These are phyloP conservation scores for Suncus etruscus DNA, from an alignment of 2,113 vertebrate species.

Conservation along the genomic window DNA sequence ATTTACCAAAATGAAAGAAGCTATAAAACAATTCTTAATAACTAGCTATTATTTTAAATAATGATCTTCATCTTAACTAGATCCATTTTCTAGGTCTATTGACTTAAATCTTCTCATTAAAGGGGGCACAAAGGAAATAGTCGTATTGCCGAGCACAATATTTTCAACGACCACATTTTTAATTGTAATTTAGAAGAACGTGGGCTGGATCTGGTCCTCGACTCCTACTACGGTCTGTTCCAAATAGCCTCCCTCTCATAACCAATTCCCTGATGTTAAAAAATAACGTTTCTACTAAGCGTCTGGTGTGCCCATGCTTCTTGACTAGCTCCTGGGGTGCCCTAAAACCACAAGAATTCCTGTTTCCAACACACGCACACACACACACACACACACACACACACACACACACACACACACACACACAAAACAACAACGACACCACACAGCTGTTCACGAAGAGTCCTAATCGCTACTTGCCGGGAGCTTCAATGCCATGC, in stretches of 20 bases:
- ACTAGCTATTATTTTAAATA: constrained; percentile 46
- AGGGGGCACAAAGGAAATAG: constrained; percentile 44
- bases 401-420: not conserved
- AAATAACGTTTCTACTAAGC: constrained; percentile 57
- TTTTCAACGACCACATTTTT: constrained; percentile 61
- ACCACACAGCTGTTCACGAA: not conserved
- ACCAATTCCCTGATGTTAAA: constrained; percentile 37
- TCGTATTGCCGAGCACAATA: constrained; percentile 21
- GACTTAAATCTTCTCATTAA: constrained; percentile 66
- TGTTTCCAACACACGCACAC: not conserved
- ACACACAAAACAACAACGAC: not conserved
- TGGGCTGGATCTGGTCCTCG: constrained; percentile 43
- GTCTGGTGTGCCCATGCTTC: not conserved
- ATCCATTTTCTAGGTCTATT: constrained; percentile 48
- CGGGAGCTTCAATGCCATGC: constrained; percentile 3
- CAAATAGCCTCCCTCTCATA: constrained; percentile 36
- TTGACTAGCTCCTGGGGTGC: constrained; percentile 28
- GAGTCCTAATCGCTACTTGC: not conserved
- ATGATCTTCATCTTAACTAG: constrained; percentile 46
- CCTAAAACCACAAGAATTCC: constrained; percentile 64
- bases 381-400: not conserved
- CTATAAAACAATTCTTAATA: constrained; percentile 34
- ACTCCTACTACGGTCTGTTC: not conserved
- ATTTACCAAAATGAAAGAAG: constrained; percentile 26
- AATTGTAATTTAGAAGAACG: constrained; percentile 51